Evolutionary conservation across 2,888 invertebrate genomes (phyloP).

Genomic region (Ectemnius lituratus): DNA sequence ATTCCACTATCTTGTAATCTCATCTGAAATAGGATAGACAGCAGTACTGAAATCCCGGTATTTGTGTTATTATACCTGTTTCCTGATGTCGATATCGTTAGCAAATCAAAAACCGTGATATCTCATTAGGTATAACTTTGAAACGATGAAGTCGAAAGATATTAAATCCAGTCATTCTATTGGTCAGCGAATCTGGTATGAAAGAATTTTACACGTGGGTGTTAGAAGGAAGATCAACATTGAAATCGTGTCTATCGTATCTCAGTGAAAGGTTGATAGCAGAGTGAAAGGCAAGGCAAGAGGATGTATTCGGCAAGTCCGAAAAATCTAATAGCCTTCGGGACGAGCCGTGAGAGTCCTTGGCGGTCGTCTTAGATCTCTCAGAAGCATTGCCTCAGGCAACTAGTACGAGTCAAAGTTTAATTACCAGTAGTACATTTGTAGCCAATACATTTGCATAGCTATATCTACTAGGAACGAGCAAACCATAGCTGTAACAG

Average conservation of each 20-base stretch:
- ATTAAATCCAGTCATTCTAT: no score
- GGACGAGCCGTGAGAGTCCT: no score
- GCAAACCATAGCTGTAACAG: slow-evolving; percentile 32
- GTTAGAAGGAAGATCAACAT: slow-evolving; percentile 4
- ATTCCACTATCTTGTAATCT: slow-evolving; percentile 8
- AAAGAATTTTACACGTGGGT: no score
- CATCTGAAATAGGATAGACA: slow-evolving; percentile 1
- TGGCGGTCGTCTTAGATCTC: no score
- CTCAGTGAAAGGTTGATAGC: slow-evolving; percentile 66
- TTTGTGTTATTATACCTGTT: no score
- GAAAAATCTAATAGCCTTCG: slow-evolving; percentile 5
- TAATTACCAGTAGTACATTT: slow-evolving; percentile 15
- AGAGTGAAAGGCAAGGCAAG: slow-evolving; percentile 69
- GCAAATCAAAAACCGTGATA: no score
- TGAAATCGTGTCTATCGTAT: slow-evolving; percentile 37
- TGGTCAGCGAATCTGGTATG: no score
- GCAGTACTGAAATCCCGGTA: not conserved
- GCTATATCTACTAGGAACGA: slow-evolving; percentile 13
- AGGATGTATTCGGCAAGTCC: slow-evolving; percentile 44
- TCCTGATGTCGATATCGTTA: no score
- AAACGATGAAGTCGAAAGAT: no score
- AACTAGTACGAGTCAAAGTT: not conserved
- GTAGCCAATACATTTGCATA: slow-evolving; percentile 20
- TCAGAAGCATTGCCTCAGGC: no score
- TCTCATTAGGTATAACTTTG: no score